Conservation (phyloP, 1,140 invertebrate species). For the Eriosoma lanigerum region DNA sequence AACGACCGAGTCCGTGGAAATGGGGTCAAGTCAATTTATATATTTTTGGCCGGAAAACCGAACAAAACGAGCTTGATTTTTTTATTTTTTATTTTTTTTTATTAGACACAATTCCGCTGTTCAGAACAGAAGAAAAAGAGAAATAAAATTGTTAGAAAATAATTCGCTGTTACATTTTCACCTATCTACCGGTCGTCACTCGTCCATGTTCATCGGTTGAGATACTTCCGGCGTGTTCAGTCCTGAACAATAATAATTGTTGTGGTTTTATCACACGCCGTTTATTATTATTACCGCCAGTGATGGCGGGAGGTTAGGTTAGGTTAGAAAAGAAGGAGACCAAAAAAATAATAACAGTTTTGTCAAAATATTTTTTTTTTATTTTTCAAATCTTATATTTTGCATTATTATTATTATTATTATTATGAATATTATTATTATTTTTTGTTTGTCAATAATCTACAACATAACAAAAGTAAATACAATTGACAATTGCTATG, state of each 20-base stretch:
- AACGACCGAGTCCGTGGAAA: slow-evolving; percentile 22
- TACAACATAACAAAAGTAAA: slow-evolving; percentile 49
- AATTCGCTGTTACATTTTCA: background rate
- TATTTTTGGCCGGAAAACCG: background rate
- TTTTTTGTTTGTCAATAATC: slow-evolving; percentile 39
- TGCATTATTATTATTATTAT: slow-evolving; percentile 9
- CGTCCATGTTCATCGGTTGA: no score
- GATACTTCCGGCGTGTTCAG: background rate
- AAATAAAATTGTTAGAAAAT: background rate
- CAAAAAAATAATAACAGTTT: background rate
- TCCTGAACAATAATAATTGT: background rate
- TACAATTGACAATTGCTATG: slow-evolving; percentile 47
- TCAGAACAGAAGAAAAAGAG: background rate
- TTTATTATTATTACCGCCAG: background rate
- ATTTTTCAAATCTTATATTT: slow-evolving; percentile 35
- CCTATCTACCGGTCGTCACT: background rate
- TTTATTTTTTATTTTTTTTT: background rate
- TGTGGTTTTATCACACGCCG: background rate
- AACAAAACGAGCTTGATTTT: background rate
- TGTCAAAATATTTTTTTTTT: slow-evolving; percentile 50
- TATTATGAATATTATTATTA: no score
- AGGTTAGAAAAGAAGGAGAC: background rate
- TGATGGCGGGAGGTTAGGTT: no score
- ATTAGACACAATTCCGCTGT: background rate
- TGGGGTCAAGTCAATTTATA: slow-evolving; percentile 20